Evolutionary conservation across 2,888 invertebrate species (phyloP).

Genomic region (Phaedon cochleariae): DNA sequence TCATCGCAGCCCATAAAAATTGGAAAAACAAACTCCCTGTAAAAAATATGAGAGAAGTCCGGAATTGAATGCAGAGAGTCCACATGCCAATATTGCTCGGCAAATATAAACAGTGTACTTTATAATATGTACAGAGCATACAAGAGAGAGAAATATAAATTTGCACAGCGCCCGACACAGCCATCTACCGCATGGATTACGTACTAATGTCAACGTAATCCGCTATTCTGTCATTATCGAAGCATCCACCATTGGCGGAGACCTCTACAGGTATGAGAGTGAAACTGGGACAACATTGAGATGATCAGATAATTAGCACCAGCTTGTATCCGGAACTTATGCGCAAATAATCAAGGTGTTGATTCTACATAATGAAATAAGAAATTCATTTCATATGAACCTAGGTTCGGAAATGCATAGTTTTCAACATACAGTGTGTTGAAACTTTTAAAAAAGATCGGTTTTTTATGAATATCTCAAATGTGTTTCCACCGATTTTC

Average conservation of each 20-base stretch:
- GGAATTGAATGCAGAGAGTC: slow-evolving; percentile 56
- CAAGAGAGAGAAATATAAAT: slow-evolving; percentile 57
- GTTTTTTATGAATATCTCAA: too few species aligned
- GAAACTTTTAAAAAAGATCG: too few species aligned
- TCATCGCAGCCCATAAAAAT: slow-evolving; percentile 30
- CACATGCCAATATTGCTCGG: slow-evolving; percentile 58
- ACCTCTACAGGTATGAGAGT: too few species aligned
- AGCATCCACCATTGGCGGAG: neutral
- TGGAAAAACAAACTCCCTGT: slow-evolving; percentile 41
- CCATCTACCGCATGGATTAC: slow-evolving; percentile 52
- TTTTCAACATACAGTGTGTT: too few species aligned
- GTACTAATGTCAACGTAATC: slow-evolving; percentile 46
- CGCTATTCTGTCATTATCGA: slow-evolving; percentile 32
- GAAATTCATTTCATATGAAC: too few species aligned
- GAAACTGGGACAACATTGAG: too few species aligned
- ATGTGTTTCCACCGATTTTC: too few species aligned
- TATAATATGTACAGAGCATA: slow-evolving; percentile 59
- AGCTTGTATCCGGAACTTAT: too few species aligned
- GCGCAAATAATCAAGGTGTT: too few species aligned
- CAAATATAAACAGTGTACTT: slow-evolving; percentile 60
- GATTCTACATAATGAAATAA: too few species aligned
- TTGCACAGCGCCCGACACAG: slow-evolving; percentile 52
- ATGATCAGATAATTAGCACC: too few species aligned
- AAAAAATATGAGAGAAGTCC: slow-evolving; percentile 50
- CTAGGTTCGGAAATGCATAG: too few species aligned